phyloP scores from a whole-genome alignment of 1,140 invertebrate genomes.

The Monomorium pharaonis region DNA sequence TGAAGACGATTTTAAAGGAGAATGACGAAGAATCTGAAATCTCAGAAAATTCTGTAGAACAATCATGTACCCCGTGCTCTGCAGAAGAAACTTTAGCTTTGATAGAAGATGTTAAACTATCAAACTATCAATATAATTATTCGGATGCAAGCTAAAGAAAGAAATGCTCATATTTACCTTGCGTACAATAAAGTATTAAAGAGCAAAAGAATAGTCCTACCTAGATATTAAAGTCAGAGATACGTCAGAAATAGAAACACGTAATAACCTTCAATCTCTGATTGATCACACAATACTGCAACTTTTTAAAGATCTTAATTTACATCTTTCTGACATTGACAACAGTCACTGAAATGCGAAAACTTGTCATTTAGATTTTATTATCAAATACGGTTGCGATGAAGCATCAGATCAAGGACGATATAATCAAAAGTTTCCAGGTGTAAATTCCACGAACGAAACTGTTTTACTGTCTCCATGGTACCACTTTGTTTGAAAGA shows the following conservation, averaged over 20 bases:
- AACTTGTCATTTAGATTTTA: not conserved
- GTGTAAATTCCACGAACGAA: not conserved
- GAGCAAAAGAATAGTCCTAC: not conserved
- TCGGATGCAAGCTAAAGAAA: constrained; percentile 1
- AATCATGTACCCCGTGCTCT: not conserved
- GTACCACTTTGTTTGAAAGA: not conserved
- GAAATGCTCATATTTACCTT: not conserved
- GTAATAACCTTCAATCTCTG: constrained; percentile 1
- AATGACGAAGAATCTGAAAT: not conserved
- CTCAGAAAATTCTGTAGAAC: not conserved
- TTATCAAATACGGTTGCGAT: constrained; percentile 5
- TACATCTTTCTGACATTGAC: not conserved
- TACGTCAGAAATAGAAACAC: not conserved
- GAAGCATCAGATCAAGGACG: not conserved
- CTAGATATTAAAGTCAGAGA: not conserved
- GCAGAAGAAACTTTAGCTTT: constrained; percentile 6
- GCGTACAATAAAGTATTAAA: not conserved
- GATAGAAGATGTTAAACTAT: constrained; percentile 10
- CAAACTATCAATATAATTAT: not conserved
- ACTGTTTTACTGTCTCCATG: constrained; percentile 6
- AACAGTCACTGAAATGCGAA: not conserved
- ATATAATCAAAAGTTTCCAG: constrained; percentile 1
- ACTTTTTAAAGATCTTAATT: constrained; percentile 14
- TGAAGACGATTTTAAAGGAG: not conserved
- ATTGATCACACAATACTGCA: constrained; percentile 8